These are phyloP conservation scores for Hippocampus abdominalis DNA, from an alignment of 2,113 vertebrate species.

Conservation along the genomic window DNA sequence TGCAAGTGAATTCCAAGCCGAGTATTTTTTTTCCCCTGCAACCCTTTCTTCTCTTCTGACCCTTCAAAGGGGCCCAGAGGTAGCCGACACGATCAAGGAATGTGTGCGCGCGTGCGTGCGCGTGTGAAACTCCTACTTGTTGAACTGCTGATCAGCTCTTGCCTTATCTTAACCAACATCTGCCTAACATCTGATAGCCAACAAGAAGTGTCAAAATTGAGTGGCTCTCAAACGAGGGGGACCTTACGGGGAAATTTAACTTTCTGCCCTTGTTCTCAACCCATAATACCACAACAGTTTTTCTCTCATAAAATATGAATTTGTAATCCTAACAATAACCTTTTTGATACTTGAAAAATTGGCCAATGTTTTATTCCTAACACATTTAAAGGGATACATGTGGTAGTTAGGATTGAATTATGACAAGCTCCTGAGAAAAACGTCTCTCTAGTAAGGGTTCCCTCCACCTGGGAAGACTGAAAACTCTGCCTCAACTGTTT, in stretches of 20 bases:
- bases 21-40: background rate
- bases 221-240: background rate
- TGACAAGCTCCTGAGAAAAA: background rate
- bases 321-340: no score
- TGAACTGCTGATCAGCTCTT: slow-evolving; percentile 32
- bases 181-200: slow-evolving; percentile 26
- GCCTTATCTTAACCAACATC: slow-evolving; percentile 58
- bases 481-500: background rate
- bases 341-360: background rate
- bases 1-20: background rate
- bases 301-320: no score
- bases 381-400: background rate
- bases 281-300: no score
- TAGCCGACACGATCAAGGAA: slow-evolving; percentile 58
- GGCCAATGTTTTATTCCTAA: background rate
- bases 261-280: no score
- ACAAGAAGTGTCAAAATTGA: background rate
- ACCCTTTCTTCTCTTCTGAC: slow-evolving; percentile 15
- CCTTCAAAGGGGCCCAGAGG: slow-evolving; percentile 54
- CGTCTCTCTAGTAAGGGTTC: background rate
- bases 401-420: background rate
- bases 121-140: slow-evolving; percentile 28
- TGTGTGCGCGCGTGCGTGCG: slow-evolving; percentile 5
- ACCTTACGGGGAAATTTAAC: no score
- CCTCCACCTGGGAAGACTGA: background rate